Base-by-base conservation (phyloP, 2,113 vertebrate genomes). In the Eleginops maclovinus region DNA sequence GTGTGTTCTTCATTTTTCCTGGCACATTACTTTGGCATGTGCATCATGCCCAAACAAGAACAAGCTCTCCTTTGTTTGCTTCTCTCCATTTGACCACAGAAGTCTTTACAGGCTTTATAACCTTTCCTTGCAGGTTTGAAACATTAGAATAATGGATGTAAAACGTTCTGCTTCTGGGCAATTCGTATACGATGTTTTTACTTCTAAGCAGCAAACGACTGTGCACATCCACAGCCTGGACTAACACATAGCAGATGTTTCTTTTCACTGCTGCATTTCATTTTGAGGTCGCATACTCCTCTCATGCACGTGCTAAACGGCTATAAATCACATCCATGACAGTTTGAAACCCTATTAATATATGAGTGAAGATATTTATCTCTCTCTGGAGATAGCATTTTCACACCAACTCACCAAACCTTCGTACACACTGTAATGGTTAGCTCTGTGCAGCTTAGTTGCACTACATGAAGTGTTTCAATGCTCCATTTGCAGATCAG, bases 51-150 rank as follows among this genome's bases (percentile, higher is more conserved):
- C 53, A 62, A 81, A 78, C 66, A 64, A 71, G 82, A 89, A 87
- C 86, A 87, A 82, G 83, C 74, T 58, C 55, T 44, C 70, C 14
- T 78, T 81, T 87, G 87, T 86, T 46, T 75, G 50, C 66, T 61
- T 62, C 26, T 71, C 65, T 78, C 24, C 53, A 51, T 63, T 53
- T 62, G 10, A 21, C 50, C 44, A 31, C 26, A 71, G 1, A 24
- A 21, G 14, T 54, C 7, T 36, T 68, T 68, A 2, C 10, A 55
- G 17, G 14, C 15, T 59, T 66, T 47, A 41, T 43, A 50, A 43
- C 28, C 3, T 73, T 74, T 50, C 14, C 17, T 46, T 54, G 1
- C 15, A 17, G 43, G 12, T 69, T 50, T 24, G n/a, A n/a, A 55
- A 44, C 47, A 0, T 41, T 62, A 9, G 15, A 87, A 63, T 44